phyloP scores from a whole-genome alignment of 2,888 invertebrate genomes.

The Antitype chi region DNA sequence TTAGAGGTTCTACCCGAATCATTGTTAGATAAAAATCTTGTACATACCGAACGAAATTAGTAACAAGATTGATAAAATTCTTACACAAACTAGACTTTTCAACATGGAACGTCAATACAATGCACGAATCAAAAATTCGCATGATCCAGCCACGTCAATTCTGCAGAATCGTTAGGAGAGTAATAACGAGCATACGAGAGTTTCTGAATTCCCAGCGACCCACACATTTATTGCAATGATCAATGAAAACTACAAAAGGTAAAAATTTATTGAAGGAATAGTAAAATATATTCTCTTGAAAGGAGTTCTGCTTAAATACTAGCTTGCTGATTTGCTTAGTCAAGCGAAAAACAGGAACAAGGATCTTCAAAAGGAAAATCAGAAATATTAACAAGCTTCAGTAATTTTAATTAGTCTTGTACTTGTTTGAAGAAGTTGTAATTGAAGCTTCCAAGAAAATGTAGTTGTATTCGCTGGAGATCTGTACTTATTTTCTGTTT shows the following conservation, averaged over 20 bases:
- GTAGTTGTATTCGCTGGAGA: conserved; percentile 28
- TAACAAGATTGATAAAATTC: not conserved
- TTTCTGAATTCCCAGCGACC: conserved; percentile 21
- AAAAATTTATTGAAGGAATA: conserved; percentile 17
- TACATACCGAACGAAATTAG: not conserved
- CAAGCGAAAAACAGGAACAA: conserved; percentile 37
- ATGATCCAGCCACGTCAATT: not conserved
- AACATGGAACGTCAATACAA: not conserved
- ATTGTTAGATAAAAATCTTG: not conserved
- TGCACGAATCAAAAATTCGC: conserved; percentile 15
- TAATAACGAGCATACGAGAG: conserved; percentile 18
- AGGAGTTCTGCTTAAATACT: conserved; percentile 4
- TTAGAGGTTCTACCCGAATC: not conserved
- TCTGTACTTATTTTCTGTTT: conserved; percentile 48
- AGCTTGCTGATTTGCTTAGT: conserved; percentile 20
- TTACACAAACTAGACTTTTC: not conserved
- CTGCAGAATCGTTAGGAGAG: conserved; percentile 14
- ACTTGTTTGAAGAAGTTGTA: conserved; percentile 51
- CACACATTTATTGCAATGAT: conserved; percentile 13
- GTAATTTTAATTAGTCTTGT: conserved; percentile 55
- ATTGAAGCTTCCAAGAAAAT: conserved; percentile 42
- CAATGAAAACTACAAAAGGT: conserved; percentile 29
- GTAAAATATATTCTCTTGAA: conserved; percentile 16
- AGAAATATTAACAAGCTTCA: conserved; percentile 48
- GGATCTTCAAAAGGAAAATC: conserved; percentile 30